phyloP scores from a whole-genome alignment of 2,113 vertebrate genomes.

The Amblyornis subalaris region DNA sequence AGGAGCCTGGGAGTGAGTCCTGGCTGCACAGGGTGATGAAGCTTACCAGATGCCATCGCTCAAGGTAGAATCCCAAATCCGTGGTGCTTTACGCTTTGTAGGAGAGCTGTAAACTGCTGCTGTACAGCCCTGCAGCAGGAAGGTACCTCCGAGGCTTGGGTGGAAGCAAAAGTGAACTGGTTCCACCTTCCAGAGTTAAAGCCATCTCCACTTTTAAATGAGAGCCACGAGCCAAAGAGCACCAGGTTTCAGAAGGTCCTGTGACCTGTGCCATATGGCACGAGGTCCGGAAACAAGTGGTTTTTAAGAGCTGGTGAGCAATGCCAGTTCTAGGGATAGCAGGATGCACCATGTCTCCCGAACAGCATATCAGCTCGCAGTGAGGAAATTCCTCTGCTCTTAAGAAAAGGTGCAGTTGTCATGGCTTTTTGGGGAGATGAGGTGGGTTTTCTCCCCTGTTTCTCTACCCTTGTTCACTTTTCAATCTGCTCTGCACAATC shows the following conservation, averaged over 20 bases:
- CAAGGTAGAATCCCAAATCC: neutral
- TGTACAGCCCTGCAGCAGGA: neutral
- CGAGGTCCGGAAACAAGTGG: fast-evolving
- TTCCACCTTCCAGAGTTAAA: neutral
- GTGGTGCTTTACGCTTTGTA: neutral
- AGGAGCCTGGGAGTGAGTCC: neutral
- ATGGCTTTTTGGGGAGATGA: neutral
- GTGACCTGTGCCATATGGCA: neutral
- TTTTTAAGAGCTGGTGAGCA: neutral
- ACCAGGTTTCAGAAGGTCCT: neutral
- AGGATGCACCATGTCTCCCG: fast-evolving
- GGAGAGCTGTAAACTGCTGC: neutral
- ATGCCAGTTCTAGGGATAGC: fast-evolving
- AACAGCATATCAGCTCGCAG: neutral
- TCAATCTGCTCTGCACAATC: neutral
- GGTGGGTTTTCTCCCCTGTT: fast-evolving
- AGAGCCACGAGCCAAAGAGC: neutral
- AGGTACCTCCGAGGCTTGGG: neutral
- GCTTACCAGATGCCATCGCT: neutral
- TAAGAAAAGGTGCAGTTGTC: neutral
- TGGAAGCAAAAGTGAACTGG: neutral
- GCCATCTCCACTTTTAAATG: neutral
- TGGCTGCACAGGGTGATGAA: neutral
- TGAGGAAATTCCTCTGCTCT: neutral
- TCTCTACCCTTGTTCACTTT: neutral